These are phyloP conservation scores for Pachyuromys duprasi DNA, from an alignment of 2,797 vertebrate species.

Conservation along the genomic window DNA sequence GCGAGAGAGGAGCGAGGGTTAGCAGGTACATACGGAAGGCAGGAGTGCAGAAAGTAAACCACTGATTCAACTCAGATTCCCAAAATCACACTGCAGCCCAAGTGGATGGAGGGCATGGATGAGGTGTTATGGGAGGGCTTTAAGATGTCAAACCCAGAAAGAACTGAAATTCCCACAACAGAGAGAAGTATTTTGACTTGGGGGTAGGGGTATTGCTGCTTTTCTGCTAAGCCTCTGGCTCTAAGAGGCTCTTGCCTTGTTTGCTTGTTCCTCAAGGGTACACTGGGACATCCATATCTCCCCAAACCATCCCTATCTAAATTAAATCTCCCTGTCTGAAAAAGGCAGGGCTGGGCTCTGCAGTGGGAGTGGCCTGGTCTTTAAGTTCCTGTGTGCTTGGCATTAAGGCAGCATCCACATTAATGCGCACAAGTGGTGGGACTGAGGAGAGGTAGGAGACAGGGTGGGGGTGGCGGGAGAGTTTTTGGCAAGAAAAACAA, in stretches of 20 bases:
- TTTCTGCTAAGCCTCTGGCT: neutral
- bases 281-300: constrained; percentile 42
- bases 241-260: constrained; percentile 41
- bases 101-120: neutral
- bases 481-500: neutral
- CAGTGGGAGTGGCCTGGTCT: constrained; percentile 47
- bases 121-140: neutral
- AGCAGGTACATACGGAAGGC: neutral
- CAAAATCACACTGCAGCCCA: neutral
- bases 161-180: neutral
- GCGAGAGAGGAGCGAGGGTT: neutral
- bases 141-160: neutral
- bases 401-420: neutral
- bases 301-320: constrained; percentile 76
- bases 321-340: constrained; percentile 78
- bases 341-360: constrained; percentile 42
- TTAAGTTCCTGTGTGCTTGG: constrained; percentile 14
- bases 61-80: neutral
- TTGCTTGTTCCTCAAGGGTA: constrained; percentile 61
- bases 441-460: neutral
- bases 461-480: no score
- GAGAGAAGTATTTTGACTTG: neutral
- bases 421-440: neutral
- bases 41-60: neutral
- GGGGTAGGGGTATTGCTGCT: rapidly evolving